Conservation (phyloP, 2,113 vertebrate genomes). For the Ondatra zibethicus region DNA sequence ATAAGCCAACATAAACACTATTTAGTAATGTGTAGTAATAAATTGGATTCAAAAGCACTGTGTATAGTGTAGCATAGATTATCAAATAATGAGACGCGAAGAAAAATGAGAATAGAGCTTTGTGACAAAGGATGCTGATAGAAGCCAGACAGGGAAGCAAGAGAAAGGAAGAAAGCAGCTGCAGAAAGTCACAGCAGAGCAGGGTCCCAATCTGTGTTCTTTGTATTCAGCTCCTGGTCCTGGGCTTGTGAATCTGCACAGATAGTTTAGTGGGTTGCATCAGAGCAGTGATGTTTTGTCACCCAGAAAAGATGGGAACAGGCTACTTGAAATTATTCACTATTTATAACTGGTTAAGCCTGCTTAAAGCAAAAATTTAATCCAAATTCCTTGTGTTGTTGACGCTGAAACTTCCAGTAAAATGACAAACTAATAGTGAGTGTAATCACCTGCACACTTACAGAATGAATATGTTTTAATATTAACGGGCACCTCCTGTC, state of each 20-base stretch:
- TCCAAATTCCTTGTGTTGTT: neutral
- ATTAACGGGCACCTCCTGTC: neutral
- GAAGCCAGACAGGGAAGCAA: neutral
- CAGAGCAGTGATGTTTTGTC: neutral
- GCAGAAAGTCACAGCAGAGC: neutral
- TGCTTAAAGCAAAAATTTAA: conserved; percentile 27
- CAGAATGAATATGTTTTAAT: neutral
- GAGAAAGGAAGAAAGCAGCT: neutral
- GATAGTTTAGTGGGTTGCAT: neutral
- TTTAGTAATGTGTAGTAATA: neutral
- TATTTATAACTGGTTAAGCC: neutral
- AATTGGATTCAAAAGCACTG: neutral
- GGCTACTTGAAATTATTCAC: neutral
- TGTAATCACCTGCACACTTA: neutral
- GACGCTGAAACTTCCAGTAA: conserved; percentile 8
- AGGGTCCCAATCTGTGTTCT: neutral
- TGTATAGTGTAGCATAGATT: neutral
- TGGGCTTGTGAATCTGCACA: neutral
- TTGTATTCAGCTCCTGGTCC: neutral
- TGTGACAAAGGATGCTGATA: neutral
- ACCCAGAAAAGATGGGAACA: neutral
- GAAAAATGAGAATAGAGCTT: neutral
- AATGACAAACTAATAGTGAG: neutral
- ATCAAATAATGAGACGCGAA: neutral
- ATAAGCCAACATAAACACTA: neutral